These are phyloP conservation scores for Haliclona indistincta DNA, from an alignment of 37 sponge, comb jelly and placozoan genomes.

Conservation along the genomic window DNA sequence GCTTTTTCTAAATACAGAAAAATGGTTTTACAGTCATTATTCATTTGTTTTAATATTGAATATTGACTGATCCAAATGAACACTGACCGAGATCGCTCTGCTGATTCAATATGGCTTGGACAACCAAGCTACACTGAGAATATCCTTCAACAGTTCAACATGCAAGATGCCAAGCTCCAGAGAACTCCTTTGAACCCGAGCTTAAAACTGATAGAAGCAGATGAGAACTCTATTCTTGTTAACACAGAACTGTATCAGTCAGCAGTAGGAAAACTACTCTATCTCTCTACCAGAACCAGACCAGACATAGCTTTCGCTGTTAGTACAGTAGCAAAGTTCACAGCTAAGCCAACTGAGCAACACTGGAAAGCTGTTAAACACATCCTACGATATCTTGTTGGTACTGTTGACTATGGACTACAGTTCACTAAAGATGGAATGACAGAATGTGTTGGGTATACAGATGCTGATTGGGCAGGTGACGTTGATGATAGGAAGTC, in stretches of 20 bases:
- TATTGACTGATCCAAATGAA: no score
- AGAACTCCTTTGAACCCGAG: neutral
- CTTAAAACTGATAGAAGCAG: neutral
- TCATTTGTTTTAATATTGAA: no score
- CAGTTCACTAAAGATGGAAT: neutral
- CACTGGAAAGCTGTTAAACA: slow-evolving; percentile 35
- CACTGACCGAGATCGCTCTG: no score
- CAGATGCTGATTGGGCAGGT: slow-evolving; percentile 42
- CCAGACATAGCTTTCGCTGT: slow-evolving; percentile 38
- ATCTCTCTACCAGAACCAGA: slow-evolving; percentile 24
- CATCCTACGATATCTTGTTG: slow-evolving; percentile 25
- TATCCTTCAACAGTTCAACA: neutral
- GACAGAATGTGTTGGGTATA: slow-evolving; percentile 18
- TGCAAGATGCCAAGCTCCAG: neutral
- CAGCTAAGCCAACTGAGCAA: slow-evolving; percentile 28
- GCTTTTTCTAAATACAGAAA: no score
- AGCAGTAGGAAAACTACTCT: slow-evolving; percentile 31
- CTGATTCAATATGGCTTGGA: neutral
- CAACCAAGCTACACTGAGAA: neutral
- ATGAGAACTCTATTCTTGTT: neutral
- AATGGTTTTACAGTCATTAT: no score
- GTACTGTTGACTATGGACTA: slow-evolving; percentile 16
- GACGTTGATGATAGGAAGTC: slow-evolving; percentile 30
- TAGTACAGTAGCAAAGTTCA: slow-evolving; percentile 35
- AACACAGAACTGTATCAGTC: slow-evolving; percentile 28